Evolutionary conservation across 2,113 vertebrate species (phyloP), one percentile per base, ranked within the genome.

Genomic region (Hemiscyllium ocellatum): DNA sequence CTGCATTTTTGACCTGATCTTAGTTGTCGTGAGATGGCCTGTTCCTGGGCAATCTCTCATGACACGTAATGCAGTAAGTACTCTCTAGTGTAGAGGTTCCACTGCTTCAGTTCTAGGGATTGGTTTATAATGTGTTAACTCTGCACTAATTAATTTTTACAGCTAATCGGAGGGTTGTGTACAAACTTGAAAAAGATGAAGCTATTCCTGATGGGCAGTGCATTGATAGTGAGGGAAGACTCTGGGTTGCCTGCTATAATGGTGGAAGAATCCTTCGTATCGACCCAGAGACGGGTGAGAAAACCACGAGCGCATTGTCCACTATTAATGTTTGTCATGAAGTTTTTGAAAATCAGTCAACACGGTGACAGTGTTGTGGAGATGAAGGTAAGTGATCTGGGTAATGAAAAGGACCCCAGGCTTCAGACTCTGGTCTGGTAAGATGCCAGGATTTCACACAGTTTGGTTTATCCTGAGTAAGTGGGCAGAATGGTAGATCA

Each of bases 171-270:
- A 97, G 97, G 96, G 97, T 96, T 72, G 66, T 98, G 93, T 98
- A 98, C 96, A 97, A 96, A 95, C 68, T 98, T 93, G 97, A 98
- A 96, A 97, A 98, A 95, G 98, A 98, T 93, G 99, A 99, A 80
- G 98, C 97, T 42, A 97, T 99, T 96, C 99, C 99, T 95, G 99
- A 99, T 86, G 99, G 99, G 56, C 98, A 99, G 98, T 98, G 98
- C 24, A 97, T 99, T 13, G 99, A 99, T 94, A 94, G 86, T 4
- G 98, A 98, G 65, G 98, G 98, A 65, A 98, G 97, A 96, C 98
- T 99, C 47, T 99, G 99, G 99, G 98, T 99, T 22, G 98, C 98
- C 85, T 99, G 98, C 96, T 99, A 98, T 26, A 97, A 98, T 26
- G 98, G 98, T 97, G 99, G 99, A 95, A 97, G 98, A 96, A 98